phyloP scores from a whole-genome alignment of 2,888 invertebrate genomes.

The Phortica magna region DNA sequence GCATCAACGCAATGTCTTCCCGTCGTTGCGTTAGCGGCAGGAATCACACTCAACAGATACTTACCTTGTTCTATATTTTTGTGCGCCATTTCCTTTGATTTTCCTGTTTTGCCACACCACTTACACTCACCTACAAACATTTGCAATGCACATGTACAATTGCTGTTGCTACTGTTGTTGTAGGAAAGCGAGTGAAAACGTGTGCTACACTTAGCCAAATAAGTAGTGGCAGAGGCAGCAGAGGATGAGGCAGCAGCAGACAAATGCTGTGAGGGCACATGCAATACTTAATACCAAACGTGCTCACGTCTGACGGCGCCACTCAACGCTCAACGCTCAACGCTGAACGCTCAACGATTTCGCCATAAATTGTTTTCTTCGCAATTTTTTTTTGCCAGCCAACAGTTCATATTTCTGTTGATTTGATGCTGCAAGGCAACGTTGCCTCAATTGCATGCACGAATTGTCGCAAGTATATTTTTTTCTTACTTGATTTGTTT shows the following conservation, averaged over 20 bases:
- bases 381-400: background rate
- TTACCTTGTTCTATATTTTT: constrained; percentile 72
- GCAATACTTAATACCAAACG: constrained; percentile 13
- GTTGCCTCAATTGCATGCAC: constrained; percentile 3
- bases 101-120: background rate
- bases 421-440: background rate
- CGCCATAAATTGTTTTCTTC: constrained; percentile 1
- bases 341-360: constrained; percentile 9
- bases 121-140: constrained; percentile 63
- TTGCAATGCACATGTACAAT: background rate
- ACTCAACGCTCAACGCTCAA: constrained; percentile 4
- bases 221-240: background rate
- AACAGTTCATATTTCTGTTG: constrained; percentile 24
- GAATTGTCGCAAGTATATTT: constrained; percentile 1
- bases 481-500: background rate
- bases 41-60: constrained; percentile 53
- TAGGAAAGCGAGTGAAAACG: constrained; percentile 21
- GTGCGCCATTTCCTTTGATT: constrained; percentile 64
- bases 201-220: constrained; percentile 40
- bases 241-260: background rate
- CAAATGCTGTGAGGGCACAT: background rate
- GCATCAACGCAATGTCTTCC: background rate
- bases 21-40: constrained; percentile 33
- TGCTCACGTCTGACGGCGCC: background rate
- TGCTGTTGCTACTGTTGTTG: background rate